Percentiles rank a stretch among this genome's conserved stretches.
Conservation (phyloP, 2,113 vertebrate species). For the Meriones unguiculatus region DNA sequence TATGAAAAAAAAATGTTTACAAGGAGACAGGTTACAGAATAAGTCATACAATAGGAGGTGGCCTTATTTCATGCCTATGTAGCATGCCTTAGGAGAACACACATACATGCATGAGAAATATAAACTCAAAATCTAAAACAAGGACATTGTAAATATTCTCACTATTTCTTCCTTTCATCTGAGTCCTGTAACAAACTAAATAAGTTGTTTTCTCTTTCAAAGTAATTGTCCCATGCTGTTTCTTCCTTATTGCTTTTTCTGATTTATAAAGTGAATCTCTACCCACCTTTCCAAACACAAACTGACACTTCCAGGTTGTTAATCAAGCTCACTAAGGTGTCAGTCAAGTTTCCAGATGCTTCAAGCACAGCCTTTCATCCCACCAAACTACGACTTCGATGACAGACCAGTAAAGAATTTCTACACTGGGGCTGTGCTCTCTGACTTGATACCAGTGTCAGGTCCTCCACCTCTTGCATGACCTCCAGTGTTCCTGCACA, state of each 20-base stretch:
- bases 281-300: not conserved
- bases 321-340: not conserved
- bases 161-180: conserved; percentile 10
- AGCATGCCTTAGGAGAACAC: not conserved
- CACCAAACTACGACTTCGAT: not conserved
- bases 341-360: not conserved
- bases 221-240: not conserved
- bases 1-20: not conserved
- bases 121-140: not conserved
- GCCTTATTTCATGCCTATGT: not conserved
- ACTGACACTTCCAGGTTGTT: not conserved
- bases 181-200: not conserved
- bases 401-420: not conserved
- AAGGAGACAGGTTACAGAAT: not conserved
- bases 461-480: not conserved
- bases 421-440: not conserved
- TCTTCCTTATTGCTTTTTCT: not conserved
- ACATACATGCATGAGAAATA: not conserved
- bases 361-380: not conserved
- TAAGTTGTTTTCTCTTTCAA: not conserved
- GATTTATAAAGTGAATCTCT: not conserved
- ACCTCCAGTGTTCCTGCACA: not conserved
- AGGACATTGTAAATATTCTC: not conserved
- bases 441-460: not conserved
- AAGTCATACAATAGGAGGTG: not conserved